These are phyloP conservation scores for Megastigmus dorsalis DNA, from an alignment of 2,888 invertebrate genomes.

Conservation along the genomic window DNA sequence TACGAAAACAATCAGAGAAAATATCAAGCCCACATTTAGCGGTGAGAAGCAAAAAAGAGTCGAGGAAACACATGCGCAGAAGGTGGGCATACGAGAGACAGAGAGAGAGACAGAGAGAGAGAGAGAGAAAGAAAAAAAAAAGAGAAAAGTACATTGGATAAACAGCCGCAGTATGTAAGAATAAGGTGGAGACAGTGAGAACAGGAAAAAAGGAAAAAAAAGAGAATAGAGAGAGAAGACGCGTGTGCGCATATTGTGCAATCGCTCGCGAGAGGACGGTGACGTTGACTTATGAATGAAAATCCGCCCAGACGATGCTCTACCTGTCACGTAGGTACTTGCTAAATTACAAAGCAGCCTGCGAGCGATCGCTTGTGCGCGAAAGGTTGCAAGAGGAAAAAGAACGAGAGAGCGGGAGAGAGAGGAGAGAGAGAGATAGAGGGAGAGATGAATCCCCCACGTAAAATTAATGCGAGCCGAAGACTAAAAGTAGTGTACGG, in stretches of 20 bases:
- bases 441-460: background rate
- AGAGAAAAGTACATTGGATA: background rate
- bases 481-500: conserved; percentile 38
- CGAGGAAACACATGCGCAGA: background rate
- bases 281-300: conserved; percentile 57
- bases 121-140: background rate
- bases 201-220: background rate
- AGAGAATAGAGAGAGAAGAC: background rate
- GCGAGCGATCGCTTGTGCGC: background rate
- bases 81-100: background rate
- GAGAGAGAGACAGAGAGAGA: background rate
- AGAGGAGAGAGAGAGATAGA: background rate
- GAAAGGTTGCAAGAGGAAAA: background rate
- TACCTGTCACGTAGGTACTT: conserved; percentile 50
- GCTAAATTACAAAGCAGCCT: conserved; percentile 50
- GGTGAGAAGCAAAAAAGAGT: background rate
- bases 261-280: conserved; percentile 33
- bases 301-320: conserved; percentile 51
- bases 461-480: conserved; percentile 34
- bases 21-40: background rate
- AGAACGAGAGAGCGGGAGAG: background rate
- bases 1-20: background rate
- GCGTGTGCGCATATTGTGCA: conserved; percentile 42
- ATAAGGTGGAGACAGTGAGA: background rate
- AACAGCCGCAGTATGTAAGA: background rate